Evolutionary conservation across 2,888 invertebrate genomes (phyloP).

Genomic region (Rugalucina vietnamica): DNA sequence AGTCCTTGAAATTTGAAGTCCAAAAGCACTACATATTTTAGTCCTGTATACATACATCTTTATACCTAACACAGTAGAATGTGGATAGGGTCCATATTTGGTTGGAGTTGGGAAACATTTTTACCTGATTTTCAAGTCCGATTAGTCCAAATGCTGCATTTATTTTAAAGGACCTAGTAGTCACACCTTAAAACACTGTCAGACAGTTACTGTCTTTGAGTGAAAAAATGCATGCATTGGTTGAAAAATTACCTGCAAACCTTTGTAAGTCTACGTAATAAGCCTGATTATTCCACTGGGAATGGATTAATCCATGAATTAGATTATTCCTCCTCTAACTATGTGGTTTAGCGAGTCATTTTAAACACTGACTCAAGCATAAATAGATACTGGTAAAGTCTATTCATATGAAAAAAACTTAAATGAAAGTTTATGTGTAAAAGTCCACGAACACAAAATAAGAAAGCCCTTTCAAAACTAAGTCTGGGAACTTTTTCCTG

Average conservation of each 20-base stretch:
- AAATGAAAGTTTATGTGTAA: background rate
- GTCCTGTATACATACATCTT: background rate
- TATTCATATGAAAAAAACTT: background rate
- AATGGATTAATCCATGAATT: background rate
- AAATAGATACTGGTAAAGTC: background rate
- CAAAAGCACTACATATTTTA: background rate
- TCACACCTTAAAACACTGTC: background rate
- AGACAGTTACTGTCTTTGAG: background rate
- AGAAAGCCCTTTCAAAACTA: constrained; percentile 4
- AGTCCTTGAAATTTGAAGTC: constrained; percentile 5
- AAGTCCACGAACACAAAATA: constrained; percentile 7
- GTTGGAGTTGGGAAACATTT: background rate
- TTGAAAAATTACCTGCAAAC: background rate
- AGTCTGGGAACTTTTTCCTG: constrained; percentile 21
- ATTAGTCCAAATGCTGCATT: background rate
- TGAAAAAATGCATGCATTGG: constrained; percentile 6
- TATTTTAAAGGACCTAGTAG: background rate
- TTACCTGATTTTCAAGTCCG: background rate
- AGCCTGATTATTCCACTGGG: background rate
- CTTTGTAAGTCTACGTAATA: background rate
- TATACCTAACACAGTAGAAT: background rate
- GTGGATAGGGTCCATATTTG: background rate
- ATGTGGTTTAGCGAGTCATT: background rate
- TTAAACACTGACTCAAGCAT: background rate
- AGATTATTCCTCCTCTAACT: background rate